A percentile compares a stretch with the other conserved stretches of the same genome.
Conservation (phyloP, 2,888 invertebrate genomes). For the Caenorhabditis drosophilae region DNA sequence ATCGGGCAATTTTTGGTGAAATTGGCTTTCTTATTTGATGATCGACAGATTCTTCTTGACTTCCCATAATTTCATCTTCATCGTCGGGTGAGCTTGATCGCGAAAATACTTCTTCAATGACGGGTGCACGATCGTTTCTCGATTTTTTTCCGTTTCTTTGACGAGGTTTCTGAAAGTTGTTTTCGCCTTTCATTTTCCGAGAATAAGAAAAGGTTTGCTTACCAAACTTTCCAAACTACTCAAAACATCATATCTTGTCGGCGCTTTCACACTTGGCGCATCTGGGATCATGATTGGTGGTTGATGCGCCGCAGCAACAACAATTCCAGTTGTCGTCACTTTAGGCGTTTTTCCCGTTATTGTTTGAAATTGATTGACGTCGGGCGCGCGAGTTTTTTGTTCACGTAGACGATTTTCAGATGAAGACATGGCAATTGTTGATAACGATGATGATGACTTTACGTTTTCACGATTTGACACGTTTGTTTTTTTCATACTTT, state of each 20-base stretch:
- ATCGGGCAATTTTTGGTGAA: not conserved
- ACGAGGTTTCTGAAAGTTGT: too few relatives aligned
- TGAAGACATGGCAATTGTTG: too few relatives aligned
- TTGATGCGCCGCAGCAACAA: constrained; percentile 3
- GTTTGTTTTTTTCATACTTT: too few relatives aligned
- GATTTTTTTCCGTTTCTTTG: constrained; percentile 12
- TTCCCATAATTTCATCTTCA: constrained; percentile 19
- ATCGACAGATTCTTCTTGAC: constrained; percentile 20
- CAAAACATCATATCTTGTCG: constrained; percentile 42
- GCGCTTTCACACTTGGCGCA: constrained; percentile 30
- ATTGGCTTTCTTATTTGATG: constrained; percentile 12
- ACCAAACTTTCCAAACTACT: constrained; percentile 22
- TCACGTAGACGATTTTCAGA: too few relatives aligned
- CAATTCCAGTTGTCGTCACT: constrained; percentile 21
- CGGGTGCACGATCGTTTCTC: constrained; percentile 16
- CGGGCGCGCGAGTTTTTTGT: too few relatives aligned
- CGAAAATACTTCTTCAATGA: constrained; percentile 28
- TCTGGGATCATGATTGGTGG: constrained; percentile 14
- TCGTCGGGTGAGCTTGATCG: constrained; percentile 25
- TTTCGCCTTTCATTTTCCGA: too few relatives aligned
- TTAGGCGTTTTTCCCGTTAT: constrained; percentile 16
- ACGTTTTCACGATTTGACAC: too few relatives aligned
- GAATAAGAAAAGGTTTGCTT: too few relatives aligned
- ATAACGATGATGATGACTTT: too few relatives aligned
- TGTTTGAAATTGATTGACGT: constrained; percentile 39